These are phyloP conservation scores for Drosophila baimaii DNA, from an alignment of 1,140 invertebrate species.

Conservation along the genomic window DNA sequence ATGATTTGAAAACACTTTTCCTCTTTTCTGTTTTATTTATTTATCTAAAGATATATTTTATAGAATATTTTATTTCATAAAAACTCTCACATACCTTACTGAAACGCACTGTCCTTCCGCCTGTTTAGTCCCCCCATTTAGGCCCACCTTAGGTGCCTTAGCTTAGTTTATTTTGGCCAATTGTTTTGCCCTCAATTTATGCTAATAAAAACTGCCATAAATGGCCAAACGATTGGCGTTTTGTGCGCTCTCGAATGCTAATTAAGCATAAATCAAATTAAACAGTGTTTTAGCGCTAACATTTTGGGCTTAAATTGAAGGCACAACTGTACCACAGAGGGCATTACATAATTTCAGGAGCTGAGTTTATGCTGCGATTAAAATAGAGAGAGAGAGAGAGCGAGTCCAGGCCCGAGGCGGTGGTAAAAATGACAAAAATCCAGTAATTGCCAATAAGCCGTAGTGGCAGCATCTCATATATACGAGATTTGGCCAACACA, in stretches of 20 bases:
- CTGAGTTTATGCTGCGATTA: constrained; percentile 14
- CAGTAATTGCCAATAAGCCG: constrained; percentile 71
- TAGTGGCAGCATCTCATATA: constrained; percentile 16
- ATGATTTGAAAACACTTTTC: too few relatives aligned
- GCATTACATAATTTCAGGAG: neutral
- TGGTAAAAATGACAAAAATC: constrained; percentile 48
- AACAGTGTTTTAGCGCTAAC: neutral
- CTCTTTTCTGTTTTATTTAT: neutral
- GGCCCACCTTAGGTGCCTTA: too few relatives aligned
- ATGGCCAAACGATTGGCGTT: constrained; percentile 25
- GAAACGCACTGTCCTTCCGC: neutral
- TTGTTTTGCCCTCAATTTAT: constrained; percentile 9
- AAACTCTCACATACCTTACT: neutral
- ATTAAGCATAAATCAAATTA: constrained; percentile 45
- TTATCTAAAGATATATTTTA: neutral
- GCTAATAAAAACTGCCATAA: constrained; percentile 10
- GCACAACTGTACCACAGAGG: constrained; percentile 6
- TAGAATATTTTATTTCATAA: neutral
- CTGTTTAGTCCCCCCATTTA: neutral
- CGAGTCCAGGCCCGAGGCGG: constrained; percentile 32
- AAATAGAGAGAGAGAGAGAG: neutral
- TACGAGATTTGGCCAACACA: constrained; percentile 18
- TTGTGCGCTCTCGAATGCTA: constrained; percentile 18
- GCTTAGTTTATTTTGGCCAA: constrained; percentile 10
- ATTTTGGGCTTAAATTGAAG: constrained; percentile 14